Base-by-base conservation (phyloP, 1,140 invertebrate genomes). In the Antheraea pernyi region DNA sequence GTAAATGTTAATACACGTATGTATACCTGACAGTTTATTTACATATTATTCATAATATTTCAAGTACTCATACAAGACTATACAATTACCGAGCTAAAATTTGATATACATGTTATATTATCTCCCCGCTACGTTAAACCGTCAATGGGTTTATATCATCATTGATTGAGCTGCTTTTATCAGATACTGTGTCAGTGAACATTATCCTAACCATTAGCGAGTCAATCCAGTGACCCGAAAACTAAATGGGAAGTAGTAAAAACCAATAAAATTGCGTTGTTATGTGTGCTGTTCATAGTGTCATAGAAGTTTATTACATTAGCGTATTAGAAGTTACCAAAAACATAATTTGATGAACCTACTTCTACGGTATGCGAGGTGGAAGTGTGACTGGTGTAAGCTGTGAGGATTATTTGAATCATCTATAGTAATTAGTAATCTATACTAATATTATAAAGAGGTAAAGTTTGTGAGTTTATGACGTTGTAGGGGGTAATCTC, bases 1-100 rank as follows among this genome's bases (percentile, higher is more conserved):
- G 75, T 77, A 69, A 76, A 77, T 70, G 75, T 77, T 70, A 76
- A 77, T 70, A 70, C 36, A 59, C 53, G 62, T 48, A 30, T 19
- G 46, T n/a, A n/a, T n/a, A n/a, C 10, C 16, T 53, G 46, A 13
- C 46, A 48, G 53, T 69, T n/a, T 73, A 69, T 76, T 76, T 73
- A 76, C 63, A 60, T 53, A 16, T 53, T 53, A 65, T 72, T 68
- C 75, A 48, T 65, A 67, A 63, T 76, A 66, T 61, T 19, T 74
- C 68, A 74, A 74, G 72, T 70, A 60, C 65, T 39, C 30, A 64
- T 66, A 71, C 74, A 67, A 48, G 71, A 69, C 71, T 73, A 71
- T 48, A 72, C 67, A 64, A 68, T 72, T 70, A 70, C 65, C 48
- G 13, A 69, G 30, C 63, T 61, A 59, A 37, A 37, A 64, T 19